phyloP scores from a whole-genome alignment of 2,797 vertebrate genomes.

The Sarcophilus harrisii region DNA sequence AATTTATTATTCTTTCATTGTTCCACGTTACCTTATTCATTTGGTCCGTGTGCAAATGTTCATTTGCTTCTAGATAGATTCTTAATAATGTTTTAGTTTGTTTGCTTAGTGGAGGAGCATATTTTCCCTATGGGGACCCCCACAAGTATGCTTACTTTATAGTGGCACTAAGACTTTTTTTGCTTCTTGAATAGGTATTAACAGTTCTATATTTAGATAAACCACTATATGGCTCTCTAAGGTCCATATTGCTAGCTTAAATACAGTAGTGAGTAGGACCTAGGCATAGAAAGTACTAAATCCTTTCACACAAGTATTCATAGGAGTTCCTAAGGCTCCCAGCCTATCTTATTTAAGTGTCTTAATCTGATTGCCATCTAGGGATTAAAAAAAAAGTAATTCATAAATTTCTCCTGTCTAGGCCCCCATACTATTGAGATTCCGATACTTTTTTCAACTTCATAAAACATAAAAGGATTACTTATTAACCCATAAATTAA shows the following conservation, averaged over 20 bases:
- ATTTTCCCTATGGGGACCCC: background rate
- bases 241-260: background rate
- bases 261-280: background rate
- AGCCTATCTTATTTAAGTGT: background rate
- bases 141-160: background rate
- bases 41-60: background rate
- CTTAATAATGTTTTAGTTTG: background rate
- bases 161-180: background rate
- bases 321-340: background rate
- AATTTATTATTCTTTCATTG: background rate
- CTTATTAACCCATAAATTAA: background rate
- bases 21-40: background rate
- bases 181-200: background rate
- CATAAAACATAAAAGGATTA: background rate
- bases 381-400: background rate
- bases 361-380: background rate
- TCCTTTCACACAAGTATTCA: background rate
- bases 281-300: background rate
- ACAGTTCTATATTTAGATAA: background rate
- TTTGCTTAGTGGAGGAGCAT: background rate
- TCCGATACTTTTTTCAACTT: background rate
- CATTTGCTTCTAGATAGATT: background rate
- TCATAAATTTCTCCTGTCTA: background rate
- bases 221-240: background rate
- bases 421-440: background rate